These are phyloP conservation scores for Nesoenas mayeri DNA, from an alignment of 2,113 vertebrate genomes.

Conservation along the genomic window DNA sequence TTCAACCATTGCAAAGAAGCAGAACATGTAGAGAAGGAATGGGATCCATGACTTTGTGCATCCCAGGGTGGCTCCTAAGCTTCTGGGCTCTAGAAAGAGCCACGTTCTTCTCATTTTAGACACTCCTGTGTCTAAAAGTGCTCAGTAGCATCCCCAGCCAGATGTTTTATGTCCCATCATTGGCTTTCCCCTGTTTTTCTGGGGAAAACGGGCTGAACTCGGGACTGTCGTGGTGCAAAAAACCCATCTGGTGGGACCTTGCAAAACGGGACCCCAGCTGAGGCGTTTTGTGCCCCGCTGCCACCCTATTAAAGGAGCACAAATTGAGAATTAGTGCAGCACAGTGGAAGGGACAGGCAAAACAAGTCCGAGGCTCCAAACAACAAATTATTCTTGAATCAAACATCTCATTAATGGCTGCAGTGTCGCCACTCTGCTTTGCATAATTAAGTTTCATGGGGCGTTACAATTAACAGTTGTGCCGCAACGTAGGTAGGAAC, in stretches of 20 bases:
- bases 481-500: conserved; percentile 71
- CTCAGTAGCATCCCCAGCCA: background rate
- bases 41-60: fast-evolving
- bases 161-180: fast-evolving
- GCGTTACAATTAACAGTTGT: conserved; percentile 76
- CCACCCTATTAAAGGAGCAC: conserved; percentile 34
- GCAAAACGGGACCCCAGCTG: background rate
- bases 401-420: conserved; percentile 79
- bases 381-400: conserved; percentile 80
- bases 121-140: background rate
- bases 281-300: conserved; percentile 11
- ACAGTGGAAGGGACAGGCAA: conserved; percentile 59
- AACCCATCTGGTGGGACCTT: background rate
- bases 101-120: background rate
- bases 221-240: background rate
- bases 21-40: background rate
- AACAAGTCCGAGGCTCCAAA: conserved; percentile 68
- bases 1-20: background rate
- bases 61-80: fast-evolving
- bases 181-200: background rate
- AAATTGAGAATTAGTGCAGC: conserved; percentile 58
- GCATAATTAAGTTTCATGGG: conserved; percentile 80
- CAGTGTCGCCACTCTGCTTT: conserved; percentile 74
- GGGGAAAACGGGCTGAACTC: too few relatives aligned
- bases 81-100: background rate